Evolutionary conservation across 1,140 invertebrate species (phyloP), one percentile per base, ranked within the genome.

Genomic region (Cydia amplana): DNA sequence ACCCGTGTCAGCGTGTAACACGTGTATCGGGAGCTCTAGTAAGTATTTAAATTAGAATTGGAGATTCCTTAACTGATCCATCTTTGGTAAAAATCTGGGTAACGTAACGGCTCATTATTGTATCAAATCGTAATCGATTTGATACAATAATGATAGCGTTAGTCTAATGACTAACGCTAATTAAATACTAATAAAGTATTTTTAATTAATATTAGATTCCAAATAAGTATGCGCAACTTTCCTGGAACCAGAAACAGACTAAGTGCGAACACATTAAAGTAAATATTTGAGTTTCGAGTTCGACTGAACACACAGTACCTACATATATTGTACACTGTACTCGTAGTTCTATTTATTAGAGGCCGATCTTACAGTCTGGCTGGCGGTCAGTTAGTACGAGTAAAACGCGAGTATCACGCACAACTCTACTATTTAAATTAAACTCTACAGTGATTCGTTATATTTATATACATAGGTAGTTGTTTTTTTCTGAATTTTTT

Each of bases 201-300:
- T 4, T 51, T 51, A 18, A 28, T 28, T 28, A n/a, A n/a, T 2
- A 16, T 55, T 49, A 49, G 16, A 5, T 49, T 14, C 4, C 5
- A 14, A 49, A 55, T 55, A 6, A 1, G 1, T 18, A 20, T 55
- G 51, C 14, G 14, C 16, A n/a, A 55, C 20, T 55, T 55, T 55
- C 51, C 51, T 20, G 51, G 51, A 55, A 55, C 51, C n/a, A 18
- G 4, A 16, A 55, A 51, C 49, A 55, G n/a, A 5, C 6, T 18
- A 18, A 55, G 7, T 55, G 51, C 16, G 36, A 40, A n/a, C 16
- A 55, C n/a, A 55, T 55, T 55, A 55, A 0, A 16, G 51, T 55
- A n/a, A 55, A 55, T 55, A 55, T 55, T 49, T 18, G 51, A 18
- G 51, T 55, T 55, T 55, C n/a, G 51, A 55, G 18, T 55, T 55